A percentile compares a stretch with the other conserved stretches of the same genome.
phyloP scores from a whole-genome alignment of 1,140 invertebrate genomes.

The Brachionus rubens region DNA sequence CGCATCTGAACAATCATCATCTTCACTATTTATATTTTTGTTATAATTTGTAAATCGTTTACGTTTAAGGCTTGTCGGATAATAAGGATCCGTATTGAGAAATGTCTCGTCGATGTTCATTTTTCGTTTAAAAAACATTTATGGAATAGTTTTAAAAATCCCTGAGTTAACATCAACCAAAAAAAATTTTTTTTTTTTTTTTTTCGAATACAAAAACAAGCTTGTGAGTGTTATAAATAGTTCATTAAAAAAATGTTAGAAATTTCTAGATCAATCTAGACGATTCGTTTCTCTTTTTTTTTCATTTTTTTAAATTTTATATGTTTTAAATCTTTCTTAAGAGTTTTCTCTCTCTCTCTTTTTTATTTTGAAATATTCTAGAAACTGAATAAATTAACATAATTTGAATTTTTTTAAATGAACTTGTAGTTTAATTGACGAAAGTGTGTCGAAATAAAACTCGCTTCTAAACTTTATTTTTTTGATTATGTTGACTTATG shows the following conservation, averaged over 20 bases:
- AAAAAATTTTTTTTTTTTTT: background rate
- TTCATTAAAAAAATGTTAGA: background rate
- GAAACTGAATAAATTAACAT: constrained; percentile 34
- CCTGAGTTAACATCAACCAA: background rate
- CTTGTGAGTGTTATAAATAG: constrained; percentile 10
- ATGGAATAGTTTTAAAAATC: background rate
- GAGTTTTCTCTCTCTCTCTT: too few relatives aligned
- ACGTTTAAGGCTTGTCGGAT: background rate
- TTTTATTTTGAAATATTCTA: constrained; percentile 35
- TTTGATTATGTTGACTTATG: too few relatives aligned
- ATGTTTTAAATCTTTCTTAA: too few relatives aligned
- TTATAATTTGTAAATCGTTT: background rate
- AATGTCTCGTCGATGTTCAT: constrained; percentile 21
- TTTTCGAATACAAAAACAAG: background rate
- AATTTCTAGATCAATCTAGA: constrained; percentile 41
- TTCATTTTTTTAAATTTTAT: background rate
- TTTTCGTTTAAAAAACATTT: constrained; percentile 23
- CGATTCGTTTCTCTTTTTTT: background rate
- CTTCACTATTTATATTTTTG: background rate
- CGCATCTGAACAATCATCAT: background rate
- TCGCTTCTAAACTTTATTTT: too few relatives aligned
- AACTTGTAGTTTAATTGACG: too few relatives aligned
- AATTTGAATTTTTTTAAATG: constrained; percentile 18
- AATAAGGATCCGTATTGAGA: background rate
- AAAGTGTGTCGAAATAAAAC: too few relatives aligned